Conservation (phyloP, 2,113 vertebrate species). For the Protomyctophum bolini region DNA sequence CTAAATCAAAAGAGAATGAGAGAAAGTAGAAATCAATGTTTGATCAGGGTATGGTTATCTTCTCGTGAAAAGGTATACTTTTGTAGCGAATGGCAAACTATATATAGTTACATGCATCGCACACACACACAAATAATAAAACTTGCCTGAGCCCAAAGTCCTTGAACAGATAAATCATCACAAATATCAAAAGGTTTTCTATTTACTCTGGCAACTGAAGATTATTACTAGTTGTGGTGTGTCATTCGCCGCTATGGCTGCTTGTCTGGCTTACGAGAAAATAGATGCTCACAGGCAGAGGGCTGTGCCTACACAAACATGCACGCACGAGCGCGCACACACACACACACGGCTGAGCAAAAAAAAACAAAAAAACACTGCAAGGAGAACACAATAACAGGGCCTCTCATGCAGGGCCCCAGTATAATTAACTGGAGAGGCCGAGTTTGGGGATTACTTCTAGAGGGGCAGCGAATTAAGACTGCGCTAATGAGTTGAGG, state of each 20-base stretch:
- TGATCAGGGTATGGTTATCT: slow-evolving; percentile 59
- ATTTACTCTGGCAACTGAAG: slow-evolving; percentile 35
- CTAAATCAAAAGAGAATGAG: slow-evolving; percentile 30
- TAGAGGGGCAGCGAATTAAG: slow-evolving; percentile 80
- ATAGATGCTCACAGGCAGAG: neutral
- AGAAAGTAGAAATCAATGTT: slow-evolving; percentile 22
- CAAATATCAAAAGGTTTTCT: too few species aligned
- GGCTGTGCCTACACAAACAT: neutral
- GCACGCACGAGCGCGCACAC: neutral
- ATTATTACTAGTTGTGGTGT: slow-evolving; percentile 11
- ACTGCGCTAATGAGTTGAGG: slow-evolving; percentile 83
- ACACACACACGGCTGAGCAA: slow-evolving; percentile 10
- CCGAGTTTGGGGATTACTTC: slow-evolving; percentile 81
- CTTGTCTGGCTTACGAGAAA: slow-evolving; percentile 22
- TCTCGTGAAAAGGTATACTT: slow-evolving; percentile 51
- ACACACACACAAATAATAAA: neutral
- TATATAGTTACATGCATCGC: slow-evolving; percentile 9
- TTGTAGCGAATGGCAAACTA: slow-evolving; percentile 4
- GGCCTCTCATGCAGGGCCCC: slow-evolving; percentile 69
- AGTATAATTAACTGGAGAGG: slow-evolving; percentile 80
- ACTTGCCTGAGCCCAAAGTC: slow-evolving; percentile 23
- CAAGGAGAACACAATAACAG: slow-evolving; percentile 56
- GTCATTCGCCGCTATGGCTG: too few species aligned
- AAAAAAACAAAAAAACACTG: slow-evolving; percentile 47
- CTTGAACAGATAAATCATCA: slow-evolving; percentile 51